Base-by-base conservation (phyloP, 2,113 vertebrate genomes). In the Spermophilus dauricus region DNA sequence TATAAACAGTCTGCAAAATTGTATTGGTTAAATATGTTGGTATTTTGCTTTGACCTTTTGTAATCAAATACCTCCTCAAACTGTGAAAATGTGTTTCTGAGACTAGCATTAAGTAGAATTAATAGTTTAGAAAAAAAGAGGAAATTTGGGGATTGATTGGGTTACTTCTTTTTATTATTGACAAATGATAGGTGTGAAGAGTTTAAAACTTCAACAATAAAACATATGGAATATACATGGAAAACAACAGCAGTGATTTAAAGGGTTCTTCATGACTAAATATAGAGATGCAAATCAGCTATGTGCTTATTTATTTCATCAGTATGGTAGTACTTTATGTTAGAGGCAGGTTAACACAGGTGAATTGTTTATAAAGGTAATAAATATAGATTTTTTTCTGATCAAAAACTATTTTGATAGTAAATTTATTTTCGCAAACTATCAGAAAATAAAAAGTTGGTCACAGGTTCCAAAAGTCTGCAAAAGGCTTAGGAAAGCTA, bases 31-130 rank as follows among this genome's bases (percentile, higher is more conserved):
- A 98, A 97, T 96, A 98, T 97, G 86, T 70, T 98, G 96, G 63
- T 98, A 97, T 98, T 99, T 98, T 96, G 65, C 67, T 97, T 98
- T 98, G 98, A 98, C 98, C 97, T 99, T 99, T 99, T 97, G n/a
- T 97, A 98, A 98, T 98, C 94, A 98, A 67, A 97, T 85, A 98
- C 95, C 77, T 98, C 96, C 72, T 94, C 89, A 96, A 82, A 95
- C 78, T 96, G 78, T 98, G 37, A 95, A 98, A 98, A 96, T 86
- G 8, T 96, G 42, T 95, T 97, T 98, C 94, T 96, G 73, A 97
- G 93, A 96, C 81, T 94, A 97, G 97, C 34, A 84, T 85, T 93
- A 98, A 97, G 96, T 17, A 96, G 76, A 98, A 48, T 61, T 89
- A 10, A n/a, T 94, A 5, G 5, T 97, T 94, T 93, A 84, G 58